Evolutionary conservation across 2,888 invertebrate species (phyloP).

Genomic region (Hirtodrosophila alboralis): DNA sequence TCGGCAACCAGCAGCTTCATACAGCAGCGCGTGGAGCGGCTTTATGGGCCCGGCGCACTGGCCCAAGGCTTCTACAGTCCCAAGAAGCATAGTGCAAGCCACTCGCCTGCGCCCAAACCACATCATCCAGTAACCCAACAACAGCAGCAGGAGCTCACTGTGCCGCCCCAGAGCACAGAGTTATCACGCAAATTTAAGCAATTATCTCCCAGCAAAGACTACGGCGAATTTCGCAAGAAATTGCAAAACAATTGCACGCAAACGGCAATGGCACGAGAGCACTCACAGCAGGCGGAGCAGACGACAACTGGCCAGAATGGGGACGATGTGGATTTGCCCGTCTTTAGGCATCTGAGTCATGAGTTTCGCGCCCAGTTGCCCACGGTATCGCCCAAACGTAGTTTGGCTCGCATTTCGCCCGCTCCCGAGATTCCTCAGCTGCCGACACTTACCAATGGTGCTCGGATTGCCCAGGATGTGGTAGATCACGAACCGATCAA

Average conservation of each 20-base stretch:
- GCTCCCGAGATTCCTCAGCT: conserved; percentile 45
- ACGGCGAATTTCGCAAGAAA: conserved; percentile 77
- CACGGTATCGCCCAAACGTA: conserved; percentile 86
- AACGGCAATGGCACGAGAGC: conserved; percentile 14
- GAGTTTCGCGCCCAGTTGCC: conserved; percentile 94
- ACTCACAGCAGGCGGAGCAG: conserved; percentile 29
- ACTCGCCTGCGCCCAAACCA: conserved; percentile 19
- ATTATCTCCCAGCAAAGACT: conserved; percentile 80
- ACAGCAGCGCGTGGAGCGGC: conserved; percentile 93
- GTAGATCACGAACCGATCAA: conserved; percentile 64
- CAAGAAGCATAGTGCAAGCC: conserved; percentile 69
- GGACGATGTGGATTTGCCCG: conserved; percentile 86
- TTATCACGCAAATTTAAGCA: conserved; percentile 83
- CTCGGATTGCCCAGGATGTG: conserved; percentile 52
- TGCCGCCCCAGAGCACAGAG: conserved; percentile 72
- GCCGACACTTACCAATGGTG: conserved; percentile 27
- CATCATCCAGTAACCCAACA: conserved; percentile 13
- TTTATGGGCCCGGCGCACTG: conserved; percentile 94
- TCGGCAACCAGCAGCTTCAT: conserved; percentile 90
- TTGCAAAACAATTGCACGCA: conserved; percentile 52
- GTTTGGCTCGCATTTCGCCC: conserved; percentile 40
- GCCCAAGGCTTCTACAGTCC: conserved; percentile 93
- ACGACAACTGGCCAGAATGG: conserved; percentile 31
- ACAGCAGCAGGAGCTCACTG: conserved; percentile 11
- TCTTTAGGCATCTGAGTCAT: conserved; percentile 91